phyloP scores from a whole-genome alignment of 2,797 vertebrate genomes.

The Sebastolobus altivelis region DNA sequence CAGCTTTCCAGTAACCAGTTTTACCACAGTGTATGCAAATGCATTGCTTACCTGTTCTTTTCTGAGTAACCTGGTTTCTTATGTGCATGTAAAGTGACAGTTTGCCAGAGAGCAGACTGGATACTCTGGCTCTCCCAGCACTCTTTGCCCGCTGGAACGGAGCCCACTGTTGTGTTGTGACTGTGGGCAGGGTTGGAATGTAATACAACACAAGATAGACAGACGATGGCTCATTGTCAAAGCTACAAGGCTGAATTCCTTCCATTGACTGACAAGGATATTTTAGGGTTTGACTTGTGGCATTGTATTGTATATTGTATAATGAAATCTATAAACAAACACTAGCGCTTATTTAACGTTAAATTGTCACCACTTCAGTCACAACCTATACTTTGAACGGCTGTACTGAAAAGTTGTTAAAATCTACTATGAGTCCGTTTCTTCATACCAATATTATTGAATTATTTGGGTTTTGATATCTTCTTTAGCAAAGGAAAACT shows the following conservation, averaged over 20 bases:
- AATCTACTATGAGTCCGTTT: not conserved
- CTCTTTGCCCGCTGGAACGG: slow-evolving; percentile 21
- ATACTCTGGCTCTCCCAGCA: not conserved
- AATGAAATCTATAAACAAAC: slow-evolving; percentile 24
- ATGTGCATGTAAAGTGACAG: not conserved
- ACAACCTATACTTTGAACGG: not conserved
- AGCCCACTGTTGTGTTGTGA: slow-evolving; percentile 45
- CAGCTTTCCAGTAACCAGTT: not conserved
- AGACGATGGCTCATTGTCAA: slow-evolving; percentile 48
- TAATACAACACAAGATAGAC: slow-evolving; percentile 34
- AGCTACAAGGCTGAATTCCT: slow-evolving; percentile 53
- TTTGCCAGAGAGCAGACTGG: slow-evolving; percentile 22
- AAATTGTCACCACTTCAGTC: not conserved
- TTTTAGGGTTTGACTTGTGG: slow-evolving; percentile 12
- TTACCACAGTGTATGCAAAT: not conserved
- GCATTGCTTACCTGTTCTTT: not conserved
- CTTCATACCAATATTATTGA: not conserved
- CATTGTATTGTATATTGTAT: not conserved
- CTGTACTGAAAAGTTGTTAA: not conserved
- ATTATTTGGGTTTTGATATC: not conserved
- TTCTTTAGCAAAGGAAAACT: not conserved
- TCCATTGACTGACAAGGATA: slow-evolving; percentile 32
- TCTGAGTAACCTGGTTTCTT: not conserved
- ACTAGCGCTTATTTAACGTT: not conserved
- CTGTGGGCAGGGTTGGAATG: slow-evolving; percentile 69